Evolutionary conservation across 2,888 invertebrate genomes (phyloP).

Genomic region (Leptinotarsa juncta): DNA sequence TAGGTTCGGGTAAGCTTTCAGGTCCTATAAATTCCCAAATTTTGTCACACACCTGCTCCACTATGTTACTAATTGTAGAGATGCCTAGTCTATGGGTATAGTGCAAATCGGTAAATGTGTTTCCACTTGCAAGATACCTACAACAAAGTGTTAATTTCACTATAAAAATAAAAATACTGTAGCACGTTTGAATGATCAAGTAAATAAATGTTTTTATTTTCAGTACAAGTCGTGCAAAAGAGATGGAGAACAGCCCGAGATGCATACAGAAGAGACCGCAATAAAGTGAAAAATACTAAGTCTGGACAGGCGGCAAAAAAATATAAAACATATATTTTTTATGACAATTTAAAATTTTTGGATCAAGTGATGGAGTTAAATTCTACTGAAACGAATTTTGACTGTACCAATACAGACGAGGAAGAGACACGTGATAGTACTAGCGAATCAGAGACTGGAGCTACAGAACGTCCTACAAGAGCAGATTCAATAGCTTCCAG

Average conservation of each 20-base stretch:
- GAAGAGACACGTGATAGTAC: too few species aligned
- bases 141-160: too few species aligned
- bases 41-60: conserved; percentile 16
- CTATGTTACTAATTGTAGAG: conserved; percentile 22
- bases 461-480: not conserved
- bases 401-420: too few species aligned
- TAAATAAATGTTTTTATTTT: not conserved
- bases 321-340: not conserved
- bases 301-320: conserved; percentile 12
- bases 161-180: too few species aligned
- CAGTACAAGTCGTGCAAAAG: conserved; percentile 20
- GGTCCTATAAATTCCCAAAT: not conserved
- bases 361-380: too few species aligned
- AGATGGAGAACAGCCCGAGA: conserved; percentile 21
- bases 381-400: too few species aligned
- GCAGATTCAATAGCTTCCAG: not conserved
- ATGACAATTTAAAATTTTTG: too few species aligned
- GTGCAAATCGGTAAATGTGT: conserved; percentile 32
- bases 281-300: conserved; percentile 12
- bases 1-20: conserved; percentile 14
- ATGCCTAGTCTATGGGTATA: conserved; percentile 23
- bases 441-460: too few species aligned
- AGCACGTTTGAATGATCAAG: conserved; percentile 4
- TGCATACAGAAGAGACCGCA: conserved; percentile 10
- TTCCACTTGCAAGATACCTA: conserved; percentile 35